These are phyloP conservation scores for Streptopelia turtur DNA, from an alignment of 2,797 vertebrate species.

Conservation along the genomic window DNA sequence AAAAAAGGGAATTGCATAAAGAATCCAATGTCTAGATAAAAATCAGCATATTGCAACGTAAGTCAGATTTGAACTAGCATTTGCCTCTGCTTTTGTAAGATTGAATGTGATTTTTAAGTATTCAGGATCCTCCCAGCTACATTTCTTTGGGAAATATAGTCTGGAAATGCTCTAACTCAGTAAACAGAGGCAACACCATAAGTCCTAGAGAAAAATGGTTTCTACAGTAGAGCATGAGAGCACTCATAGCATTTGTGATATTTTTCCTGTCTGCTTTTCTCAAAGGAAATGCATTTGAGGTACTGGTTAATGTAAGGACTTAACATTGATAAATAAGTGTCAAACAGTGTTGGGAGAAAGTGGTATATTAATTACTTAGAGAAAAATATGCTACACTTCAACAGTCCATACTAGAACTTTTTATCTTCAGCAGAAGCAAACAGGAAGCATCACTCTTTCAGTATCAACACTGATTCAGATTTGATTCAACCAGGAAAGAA, in stretches of 20 bases:
- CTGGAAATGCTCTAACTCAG: background rate
- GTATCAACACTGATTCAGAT: background rate
- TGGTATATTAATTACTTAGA: conserved; percentile 22
- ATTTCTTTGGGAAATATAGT: background rate
- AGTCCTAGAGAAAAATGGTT: background rate
- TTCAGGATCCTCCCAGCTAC: background rate
- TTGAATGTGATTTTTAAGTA: background rate
- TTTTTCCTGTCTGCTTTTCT: conserved; percentile 12
- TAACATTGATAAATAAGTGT: background rate
- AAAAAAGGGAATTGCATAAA: background rate
- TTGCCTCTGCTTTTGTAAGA: background rate
- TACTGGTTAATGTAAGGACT: background rate
- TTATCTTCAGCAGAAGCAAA: conserved; percentile 19
- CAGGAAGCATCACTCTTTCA: conserved; percentile 25
- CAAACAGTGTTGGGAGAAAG: background rate
- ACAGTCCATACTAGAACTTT: background rate
- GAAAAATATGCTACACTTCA: background rate
- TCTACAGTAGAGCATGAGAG: background rate
- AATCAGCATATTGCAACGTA: background rate
- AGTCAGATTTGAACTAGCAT: background rate
- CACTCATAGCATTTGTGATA: background rate
- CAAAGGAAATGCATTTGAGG: conserved; percentile 7
- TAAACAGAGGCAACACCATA: background rate
- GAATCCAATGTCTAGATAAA: background rate
- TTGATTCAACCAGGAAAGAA: conserved; percentile 30